Evolutionary conservation across 2,113 vertebrate species (phyloP), one percentile per base, ranked within the genome.

Genomic region (Petrocephalus microphthalmus): DNA sequence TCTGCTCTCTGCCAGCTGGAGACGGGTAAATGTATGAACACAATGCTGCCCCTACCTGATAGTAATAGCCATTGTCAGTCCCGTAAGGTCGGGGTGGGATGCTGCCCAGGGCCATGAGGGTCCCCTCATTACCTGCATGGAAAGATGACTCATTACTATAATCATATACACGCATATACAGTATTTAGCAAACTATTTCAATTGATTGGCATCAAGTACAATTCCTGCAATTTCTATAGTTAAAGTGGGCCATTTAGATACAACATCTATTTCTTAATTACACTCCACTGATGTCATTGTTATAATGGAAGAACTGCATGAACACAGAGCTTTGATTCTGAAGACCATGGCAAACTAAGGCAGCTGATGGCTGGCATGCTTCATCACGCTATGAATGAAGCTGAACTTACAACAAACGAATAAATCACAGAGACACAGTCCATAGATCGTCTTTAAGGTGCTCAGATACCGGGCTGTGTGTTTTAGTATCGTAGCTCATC

Each of bases 121-220:
- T 91, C 42, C 96, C 95, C 90, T 96, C 95, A 74, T 95, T 96
- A 47, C 96, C 96, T 96, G 89, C 22, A 81, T 53, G 33, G n/a
- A 37, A 56, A 51, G 37, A 42, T 37, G 5, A 20, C 71, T 78
- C 33, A 42, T 42, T 42, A 78, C 11, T 78, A 33, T 78, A 37
- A 78, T 33, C 15, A 78, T 78, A 42, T 42, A 37, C 57, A 71
- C 11, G 67, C 29, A 74, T 42, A 42, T 74, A 42, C 29, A 74
- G 33, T 74, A 74, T 37, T 42, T 37, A 74, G 25, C 60, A 67
- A 49, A 49, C 47, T 49, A 67, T 67, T n/a, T 67, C 25, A 67
- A n/a, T 67, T 10, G 10, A 67, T 10, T 13, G 10, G 60, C 10
- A 67, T 29, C 10, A 64, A 64, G n/a, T 64, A 64, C n/a, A 64